A percentile compares a stretch with the other conserved stretches of the same genome.
These are phyloP conservation scores for Vireo griseus DNA, from an alignment of 2,797 vertebrate genomes.

Conservation along the genomic window DNA sequence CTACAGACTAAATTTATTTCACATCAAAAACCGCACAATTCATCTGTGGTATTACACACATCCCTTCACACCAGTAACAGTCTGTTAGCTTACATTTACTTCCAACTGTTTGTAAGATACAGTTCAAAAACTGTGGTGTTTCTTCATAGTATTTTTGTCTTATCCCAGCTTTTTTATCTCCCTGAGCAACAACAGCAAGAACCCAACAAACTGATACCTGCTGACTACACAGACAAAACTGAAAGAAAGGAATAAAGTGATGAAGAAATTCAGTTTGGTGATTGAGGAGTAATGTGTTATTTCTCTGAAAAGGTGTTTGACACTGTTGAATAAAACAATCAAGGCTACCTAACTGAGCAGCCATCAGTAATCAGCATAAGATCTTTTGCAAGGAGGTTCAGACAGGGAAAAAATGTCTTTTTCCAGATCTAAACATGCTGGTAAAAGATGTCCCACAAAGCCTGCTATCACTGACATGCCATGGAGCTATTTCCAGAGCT, in stretches of 20 bases:
- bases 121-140: background rate
- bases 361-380: fast-evolving
- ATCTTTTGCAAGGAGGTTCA: background rate
- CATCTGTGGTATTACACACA: background rate
- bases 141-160: background rate
- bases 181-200: background rate
- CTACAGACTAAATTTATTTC: background rate
- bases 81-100: background rate
- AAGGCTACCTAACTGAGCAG: background rate
- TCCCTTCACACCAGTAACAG: background rate
- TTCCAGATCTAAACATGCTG: background rate
- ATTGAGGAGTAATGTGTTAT: background rate
- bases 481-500: background rate
- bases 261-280: background rate
- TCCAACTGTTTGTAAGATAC: background rate
- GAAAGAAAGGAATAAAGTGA: background rate
- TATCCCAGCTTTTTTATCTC: background rate
- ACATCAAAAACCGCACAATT: background rate
- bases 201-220: background rate
- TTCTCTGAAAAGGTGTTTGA: background rate
- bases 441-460: background rate
- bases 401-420: background rate
- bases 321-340: background rate
- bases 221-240: background rate
- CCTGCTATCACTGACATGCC: background rate